phyloP scores from a whole-genome alignment of 2,888 invertebrate species.

The Andrena praecox region DNA sequence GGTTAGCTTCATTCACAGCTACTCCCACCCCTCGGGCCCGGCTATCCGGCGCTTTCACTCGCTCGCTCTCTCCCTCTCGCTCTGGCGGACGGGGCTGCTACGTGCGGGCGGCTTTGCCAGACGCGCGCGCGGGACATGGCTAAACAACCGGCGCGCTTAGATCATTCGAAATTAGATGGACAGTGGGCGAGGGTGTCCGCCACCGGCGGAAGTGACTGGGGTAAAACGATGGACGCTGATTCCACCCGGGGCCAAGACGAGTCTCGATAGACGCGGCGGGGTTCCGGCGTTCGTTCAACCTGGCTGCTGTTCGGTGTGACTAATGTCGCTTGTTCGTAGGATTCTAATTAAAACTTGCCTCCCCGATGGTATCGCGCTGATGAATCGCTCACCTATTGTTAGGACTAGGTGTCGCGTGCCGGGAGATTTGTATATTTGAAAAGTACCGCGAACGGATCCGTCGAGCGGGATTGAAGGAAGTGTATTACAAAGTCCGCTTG shows the following conservation, averaged over 20 bases:
- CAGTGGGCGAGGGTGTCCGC: constrained; percentile 31
- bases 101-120: constrained; percentile 54
- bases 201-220: constrained; percentile 47
- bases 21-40: constrained; percentile 65
- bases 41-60: constrained; percentile 11
- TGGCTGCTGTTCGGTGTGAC: constrained; percentile 27
- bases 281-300: constrained; percentile 33
- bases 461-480: too few species aligned
- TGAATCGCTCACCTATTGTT: neutral
- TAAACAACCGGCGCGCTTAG: constrained; percentile 68
- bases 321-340: constrained; percentile 11
- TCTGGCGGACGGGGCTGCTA: constrained; percentile 30
- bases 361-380: neutral
- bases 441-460: too few species aligned
- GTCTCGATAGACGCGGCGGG: constrained; percentile 17
- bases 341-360: constrained; percentile 10
- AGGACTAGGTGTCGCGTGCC: neutral
- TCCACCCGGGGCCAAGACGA: constrained; percentile 17
- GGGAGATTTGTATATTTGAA: neutral
- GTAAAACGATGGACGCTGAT: constrained; percentile 45
- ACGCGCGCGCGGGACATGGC: constrained; percentile 56
- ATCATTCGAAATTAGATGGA: constrained; percentile 61
- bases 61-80: constrained; percentile 7
- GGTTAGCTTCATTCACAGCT: constrained; percentile 80
- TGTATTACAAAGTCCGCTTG: too few species aligned